Percentiles rank a stretch among this genome's conserved stretches.
These are phyloP conservation scores for Mycalesis mineus DNA, from an alignment of 2,888 invertebrate species.

Conservation along the genomic window DNA sequence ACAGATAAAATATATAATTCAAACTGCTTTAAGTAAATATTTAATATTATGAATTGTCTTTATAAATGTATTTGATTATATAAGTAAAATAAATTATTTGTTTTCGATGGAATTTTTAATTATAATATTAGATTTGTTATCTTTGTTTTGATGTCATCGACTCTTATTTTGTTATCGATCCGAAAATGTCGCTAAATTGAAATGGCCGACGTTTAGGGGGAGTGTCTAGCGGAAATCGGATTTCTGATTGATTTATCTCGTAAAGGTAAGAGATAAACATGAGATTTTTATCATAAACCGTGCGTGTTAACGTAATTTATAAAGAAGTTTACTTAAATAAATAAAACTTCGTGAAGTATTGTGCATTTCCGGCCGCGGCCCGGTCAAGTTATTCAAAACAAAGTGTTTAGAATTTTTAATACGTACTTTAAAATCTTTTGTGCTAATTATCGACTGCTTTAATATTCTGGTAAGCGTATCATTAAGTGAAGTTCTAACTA, in stretches of 20 bases:
- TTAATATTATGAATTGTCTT: too few relatives aligned
- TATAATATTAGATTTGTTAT: too few relatives aligned
- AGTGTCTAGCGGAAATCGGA: conserved; percentile 66
- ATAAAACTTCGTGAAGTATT: conserved; percentile 27
- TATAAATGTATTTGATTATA: too few relatives aligned
- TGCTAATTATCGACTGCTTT: not conserved
- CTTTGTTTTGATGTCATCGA: conserved; percentile 29
- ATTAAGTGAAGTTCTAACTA: not conserved
- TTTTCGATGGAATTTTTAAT: not conserved
- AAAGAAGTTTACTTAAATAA: conserved; percentile 16
- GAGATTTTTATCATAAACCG: conserved; percentile 15
- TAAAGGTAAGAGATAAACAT: conserved; percentile 48
- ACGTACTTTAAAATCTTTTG: not conserved
- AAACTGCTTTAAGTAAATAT: too few relatives aligned
- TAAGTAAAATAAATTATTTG: not conserved
- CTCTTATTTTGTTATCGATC: conserved; percentile 52
- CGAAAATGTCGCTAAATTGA: conserved; percentile 69
- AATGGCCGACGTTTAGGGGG: conserved; percentile 78
- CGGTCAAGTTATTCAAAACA: conserved; percentile 73
- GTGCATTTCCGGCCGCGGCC: conserved; percentile 62
- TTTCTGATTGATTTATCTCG: conserved; percentile 48
- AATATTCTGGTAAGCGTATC: not conserved
- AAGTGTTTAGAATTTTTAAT: conserved; percentile 36
- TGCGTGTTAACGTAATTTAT: conserved; percentile 13
- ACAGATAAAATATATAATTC: too few relatives aligned